A percentile compares a stretch with the other conserved stretches of the same genome.
Conservation (phyloP, 2,888 invertebrate species). For the Lithophane leautieri region DNA sequence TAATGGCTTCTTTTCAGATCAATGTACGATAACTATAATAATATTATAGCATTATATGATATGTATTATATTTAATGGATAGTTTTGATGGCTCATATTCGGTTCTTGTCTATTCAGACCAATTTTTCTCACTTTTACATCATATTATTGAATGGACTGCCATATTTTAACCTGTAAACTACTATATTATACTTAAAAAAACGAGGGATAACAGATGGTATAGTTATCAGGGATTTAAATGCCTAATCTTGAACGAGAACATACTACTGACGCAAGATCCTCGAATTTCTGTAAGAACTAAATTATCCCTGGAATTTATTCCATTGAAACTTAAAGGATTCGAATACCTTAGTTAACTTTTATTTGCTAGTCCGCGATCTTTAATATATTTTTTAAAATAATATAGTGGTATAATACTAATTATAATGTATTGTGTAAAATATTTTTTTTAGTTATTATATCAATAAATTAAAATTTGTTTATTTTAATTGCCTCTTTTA, state of each 20-base stretch:
- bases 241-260: slow-evolving; percentile 58
- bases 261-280: slow-evolving; percentile 38
- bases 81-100: slow-evolving; percentile 79
- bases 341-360: slow-evolving; percentile 84
- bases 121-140: slow-evolving; percentile 89
- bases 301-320: slow-evolving; percentile 66
- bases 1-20: slow-evolving; percentile 87
- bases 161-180: slow-evolving; percentile 85
- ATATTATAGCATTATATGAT: slow-evolving; percentile 73
- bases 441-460: slow-evolving; percentile 89
- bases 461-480: slow-evolving; percentile 91
- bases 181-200: slow-evolving; percentile 71
- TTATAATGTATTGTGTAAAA: slow-evolving; percentile 90
- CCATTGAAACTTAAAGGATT: slow-evolving; percentile 74
- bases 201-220: slow-evolving; percentile 57
- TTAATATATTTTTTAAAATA: slow-evolving; percentile 87
- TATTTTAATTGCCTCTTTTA: slow-evolving; percentile 85
- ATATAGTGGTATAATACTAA: slow-evolving; percentile 90
- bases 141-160: slow-evolving; percentile 87
- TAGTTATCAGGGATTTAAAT: slow-evolving; percentile 53
- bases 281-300: slow-evolving; percentile 58
- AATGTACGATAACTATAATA: slow-evolving; percentile 81
- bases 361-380: slow-evolving; percentile 89
- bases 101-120: slow-evolving; percentile 85
- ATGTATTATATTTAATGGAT: slow-evolving; percentile 81